These are phyloP conservation scores for Andinoacara biseriatus DNA, from an alignment of 2,113 vertebrate genomes.

Conservation along the genomic window DNA sequence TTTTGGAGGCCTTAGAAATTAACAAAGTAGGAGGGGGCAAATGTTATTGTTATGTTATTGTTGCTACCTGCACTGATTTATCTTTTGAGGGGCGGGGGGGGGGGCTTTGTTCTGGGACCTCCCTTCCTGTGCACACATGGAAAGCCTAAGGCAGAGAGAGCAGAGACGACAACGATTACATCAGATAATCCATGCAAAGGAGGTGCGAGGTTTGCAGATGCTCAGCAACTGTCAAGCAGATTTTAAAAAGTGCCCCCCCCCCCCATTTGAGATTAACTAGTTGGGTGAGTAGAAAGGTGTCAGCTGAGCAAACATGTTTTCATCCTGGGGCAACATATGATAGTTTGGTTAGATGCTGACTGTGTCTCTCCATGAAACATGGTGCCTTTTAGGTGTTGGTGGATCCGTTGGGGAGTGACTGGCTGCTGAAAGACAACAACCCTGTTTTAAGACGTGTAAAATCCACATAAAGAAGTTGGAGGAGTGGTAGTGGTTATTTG, in stretches of 20 bases:
- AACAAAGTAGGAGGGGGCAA: not conserved
- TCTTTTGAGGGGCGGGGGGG: not conserved
- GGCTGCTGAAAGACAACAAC: not conserved
- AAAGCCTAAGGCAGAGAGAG: not conserved
- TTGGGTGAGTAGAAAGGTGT: not conserved
- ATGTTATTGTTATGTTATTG: not conserved
- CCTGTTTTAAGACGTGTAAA: not conserved
- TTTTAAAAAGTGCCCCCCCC: accelerated
- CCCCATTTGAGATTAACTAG: not conserved
- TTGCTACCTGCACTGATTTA: not conserved
- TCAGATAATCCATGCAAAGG: not conserved
- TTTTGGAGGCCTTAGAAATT: not conserved
- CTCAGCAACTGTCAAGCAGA: not conserved
- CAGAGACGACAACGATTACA: not conserved
- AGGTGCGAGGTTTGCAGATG: not conserved
- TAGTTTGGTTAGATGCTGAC: not conserved
- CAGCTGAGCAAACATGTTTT: not conserved
- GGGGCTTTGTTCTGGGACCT: not conserved
- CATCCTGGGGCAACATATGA: not conserved
- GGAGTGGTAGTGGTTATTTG: not conserved
- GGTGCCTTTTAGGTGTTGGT: not conserved
- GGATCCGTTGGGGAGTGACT: too few species aligned
- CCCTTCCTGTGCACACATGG: not conserved
- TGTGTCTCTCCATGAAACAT: too few species aligned
- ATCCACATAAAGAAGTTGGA: not conserved